Conservation (phyloP, 2,113 vertebrate genomes). For the western clawed frog (Xenopus tropicalis) region DNA sequence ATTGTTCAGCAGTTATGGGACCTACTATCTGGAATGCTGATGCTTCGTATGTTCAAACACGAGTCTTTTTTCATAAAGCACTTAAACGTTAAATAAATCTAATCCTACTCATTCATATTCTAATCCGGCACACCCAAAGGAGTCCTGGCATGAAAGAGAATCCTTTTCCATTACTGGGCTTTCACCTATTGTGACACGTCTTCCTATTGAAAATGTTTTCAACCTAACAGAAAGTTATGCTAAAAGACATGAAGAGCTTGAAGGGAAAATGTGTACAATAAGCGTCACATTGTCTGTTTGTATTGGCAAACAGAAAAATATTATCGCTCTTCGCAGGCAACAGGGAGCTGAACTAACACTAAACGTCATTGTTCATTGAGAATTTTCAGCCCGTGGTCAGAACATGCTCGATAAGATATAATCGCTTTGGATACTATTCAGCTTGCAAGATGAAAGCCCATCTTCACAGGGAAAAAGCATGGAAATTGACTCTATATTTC, state of each 20-base stretch:
- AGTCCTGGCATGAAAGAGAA: neutral
- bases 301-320: conserved; percentile 11
- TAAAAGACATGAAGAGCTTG: conserved; percentile 1
- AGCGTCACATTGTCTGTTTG: neutral
- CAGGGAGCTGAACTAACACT: neutral
- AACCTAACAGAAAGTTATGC: conserved; percentile 2
- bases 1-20: too few species aligned
- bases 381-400: too few species aligned
- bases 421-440: too few species aligned
- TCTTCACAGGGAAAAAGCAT: too few species aligned
- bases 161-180: conserved; percentile 25
- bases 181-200: conserved; percentile 25
- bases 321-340: too few species aligned
- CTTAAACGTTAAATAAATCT: too few species aligned
- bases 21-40: too few species aligned
- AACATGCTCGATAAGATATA: too few species aligned
- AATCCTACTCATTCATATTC: neutral
- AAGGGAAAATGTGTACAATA: conserved; percentile 22
- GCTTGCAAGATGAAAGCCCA: too few species aligned
- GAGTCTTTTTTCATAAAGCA: too few species aligned
- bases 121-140: conserved; percentile 29
- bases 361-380: neutral
- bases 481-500: too few species aligned
- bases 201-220: conserved; percentile 15
- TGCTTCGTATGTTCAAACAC: too few species aligned